Evolutionary conservation across 2,888 invertebrate genomes (phyloP).

Genomic region (Ophion obscuratus): DNA sequence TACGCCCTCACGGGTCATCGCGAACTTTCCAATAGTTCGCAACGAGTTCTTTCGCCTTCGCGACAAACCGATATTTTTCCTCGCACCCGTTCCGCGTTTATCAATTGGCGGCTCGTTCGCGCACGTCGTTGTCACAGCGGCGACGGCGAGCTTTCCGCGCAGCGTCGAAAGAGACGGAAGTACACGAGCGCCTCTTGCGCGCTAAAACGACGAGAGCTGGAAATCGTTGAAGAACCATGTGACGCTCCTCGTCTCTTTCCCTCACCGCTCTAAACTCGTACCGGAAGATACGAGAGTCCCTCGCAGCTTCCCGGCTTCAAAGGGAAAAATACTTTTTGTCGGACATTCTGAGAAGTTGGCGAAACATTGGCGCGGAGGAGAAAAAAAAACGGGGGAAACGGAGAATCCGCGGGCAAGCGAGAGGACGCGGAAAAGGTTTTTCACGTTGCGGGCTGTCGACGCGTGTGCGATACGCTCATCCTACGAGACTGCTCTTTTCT

Average conservation of each 20-base stretch:
- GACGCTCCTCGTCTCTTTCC: neutral
- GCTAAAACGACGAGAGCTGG: slow-evolving; percentile 35
- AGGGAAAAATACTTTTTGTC: slow-evolving; percentile 46
- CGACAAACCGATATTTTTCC: slow-evolving; percentile 45
- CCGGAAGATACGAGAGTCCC: slow-evolving; percentile 21
- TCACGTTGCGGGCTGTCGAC: neutral
- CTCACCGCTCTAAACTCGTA: neutral
- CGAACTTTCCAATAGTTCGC: neutral
- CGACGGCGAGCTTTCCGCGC: slow-evolving; percentile 24
- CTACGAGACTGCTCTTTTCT: slow-evolving; percentile 6
- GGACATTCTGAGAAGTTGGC: slow-evolving; percentile 23
- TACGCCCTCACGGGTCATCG: no score
- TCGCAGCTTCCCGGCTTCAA: neutral
- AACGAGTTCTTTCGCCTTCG: neutral
- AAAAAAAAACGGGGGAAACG: neutral
- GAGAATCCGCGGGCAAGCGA: neutral
- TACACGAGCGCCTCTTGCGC: slow-evolving; percentile 20
- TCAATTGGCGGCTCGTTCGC: slow-evolving; percentile 63
- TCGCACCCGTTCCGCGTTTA: slow-evolving; percentile 45
- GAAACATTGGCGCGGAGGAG: neutral
- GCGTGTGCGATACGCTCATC: slow-evolving; percentile 1
- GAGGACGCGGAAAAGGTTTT: slow-evolving; percentile 18
- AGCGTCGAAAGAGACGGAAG: slow-evolving; percentile 63
- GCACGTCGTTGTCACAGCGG: neutral
- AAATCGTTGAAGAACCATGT: slow-evolving; percentile 63